Evolutionary conservation across 2,797 vertebrate species (phyloP).

Genomic region (Kryptolebias ocellatus): DNA sequence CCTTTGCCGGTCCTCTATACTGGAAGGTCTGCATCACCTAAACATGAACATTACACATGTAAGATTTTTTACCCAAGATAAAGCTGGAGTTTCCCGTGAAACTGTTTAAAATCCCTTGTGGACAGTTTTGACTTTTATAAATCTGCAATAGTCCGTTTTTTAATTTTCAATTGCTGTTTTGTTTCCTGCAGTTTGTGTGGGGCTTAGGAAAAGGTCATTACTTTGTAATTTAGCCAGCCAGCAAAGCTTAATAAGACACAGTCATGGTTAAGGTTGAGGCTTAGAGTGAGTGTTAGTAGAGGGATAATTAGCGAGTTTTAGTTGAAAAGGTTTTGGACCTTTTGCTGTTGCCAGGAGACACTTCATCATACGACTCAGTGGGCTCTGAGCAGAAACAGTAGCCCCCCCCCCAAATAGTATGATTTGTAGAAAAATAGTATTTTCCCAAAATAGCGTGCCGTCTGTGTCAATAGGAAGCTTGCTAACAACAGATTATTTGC

Average conservation of each 20-base stretch:
- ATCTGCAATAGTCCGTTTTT: neutral
- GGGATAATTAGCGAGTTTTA: neutral
- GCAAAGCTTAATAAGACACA: neutral
- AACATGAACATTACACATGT: too few relatives aligned
- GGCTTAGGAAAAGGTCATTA: neutral
- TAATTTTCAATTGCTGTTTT: neutral
- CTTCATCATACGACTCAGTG: neutral
- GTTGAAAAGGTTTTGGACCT: neutral
- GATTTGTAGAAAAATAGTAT: neutral
- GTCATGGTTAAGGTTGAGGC: neutral
- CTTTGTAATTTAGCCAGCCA: conserved; percentile 1
- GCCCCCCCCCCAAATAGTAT: neutral
- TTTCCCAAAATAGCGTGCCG: neutral
- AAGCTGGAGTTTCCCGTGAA: neutral
- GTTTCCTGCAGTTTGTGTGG: neutral
- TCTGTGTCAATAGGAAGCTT: neutral
- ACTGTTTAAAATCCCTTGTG: neutral
- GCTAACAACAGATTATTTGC: neutral
- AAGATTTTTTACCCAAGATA: too few relatives aligned
- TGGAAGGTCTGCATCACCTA: too few relatives aligned
- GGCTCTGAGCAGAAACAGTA: neutral
- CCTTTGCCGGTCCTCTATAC: too few relatives aligned
- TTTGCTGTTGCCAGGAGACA: conserved; percentile 8
- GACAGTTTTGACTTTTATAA: neutral
- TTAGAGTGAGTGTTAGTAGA: neutral